These are phyloP conservation scores for Scalopus aquaticus DNA, from an alignment of 2,113 vertebrate genomes.

Conservation along the genomic window DNA sequence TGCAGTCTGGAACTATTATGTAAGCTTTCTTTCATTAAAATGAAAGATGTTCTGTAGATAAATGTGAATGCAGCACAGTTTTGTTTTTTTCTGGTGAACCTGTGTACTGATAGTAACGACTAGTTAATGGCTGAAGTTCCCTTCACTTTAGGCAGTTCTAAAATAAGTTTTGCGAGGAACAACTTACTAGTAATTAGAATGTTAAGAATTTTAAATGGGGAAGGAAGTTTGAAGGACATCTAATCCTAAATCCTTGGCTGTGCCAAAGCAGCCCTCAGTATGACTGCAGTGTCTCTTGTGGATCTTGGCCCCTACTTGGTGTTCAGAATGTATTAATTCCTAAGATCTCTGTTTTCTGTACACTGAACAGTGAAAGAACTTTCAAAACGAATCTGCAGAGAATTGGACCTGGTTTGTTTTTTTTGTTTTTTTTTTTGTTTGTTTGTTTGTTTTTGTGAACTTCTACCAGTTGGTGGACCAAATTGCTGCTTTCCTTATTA, in stretches of 20 bases:
- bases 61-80: neutral
- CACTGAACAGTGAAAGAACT: neutral
- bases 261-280: neutral
- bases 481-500: neutral
- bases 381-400: neutral
- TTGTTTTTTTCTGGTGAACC: neutral
- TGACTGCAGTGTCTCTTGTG: accelerated
- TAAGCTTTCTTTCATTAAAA: neutral
- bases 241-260: neutral
- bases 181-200: neutral
- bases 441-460: neutral
- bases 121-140: conserved; percentile 4
- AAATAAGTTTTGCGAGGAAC: neutral
- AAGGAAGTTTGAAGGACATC: neutral
- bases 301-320: neutral
- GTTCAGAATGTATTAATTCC: neutral
- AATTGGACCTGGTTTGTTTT: neutral
- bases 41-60: neutral
- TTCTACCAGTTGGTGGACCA: neutral
- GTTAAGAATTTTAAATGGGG: neutral
- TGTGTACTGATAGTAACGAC: neutral
- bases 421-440: too few species aligned
- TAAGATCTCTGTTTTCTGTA: neutral
- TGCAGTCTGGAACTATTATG: neutral
- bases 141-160: conserved; percentile 5